phyloP scores from a whole-genome alignment of 2,113 vertebrate species.

The Pseudolaguvia tuberculata region DNA sequence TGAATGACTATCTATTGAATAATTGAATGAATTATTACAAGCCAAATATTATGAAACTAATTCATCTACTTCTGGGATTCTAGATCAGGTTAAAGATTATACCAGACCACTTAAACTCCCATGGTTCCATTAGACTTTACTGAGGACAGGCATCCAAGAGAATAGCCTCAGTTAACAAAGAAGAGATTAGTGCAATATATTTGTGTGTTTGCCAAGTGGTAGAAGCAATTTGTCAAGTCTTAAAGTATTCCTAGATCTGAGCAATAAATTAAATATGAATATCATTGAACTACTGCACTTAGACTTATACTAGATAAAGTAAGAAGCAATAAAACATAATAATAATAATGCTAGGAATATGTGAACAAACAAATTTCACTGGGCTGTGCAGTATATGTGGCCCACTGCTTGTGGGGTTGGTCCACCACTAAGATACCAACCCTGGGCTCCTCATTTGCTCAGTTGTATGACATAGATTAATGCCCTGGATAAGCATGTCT shows the following conservation, averaged over 20 bases:
- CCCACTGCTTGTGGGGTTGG: too few species aligned
- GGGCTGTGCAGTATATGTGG: too few species aligned
- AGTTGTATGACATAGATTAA: too few species aligned
- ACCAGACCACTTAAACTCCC: background rate
- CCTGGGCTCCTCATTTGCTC: too few species aligned
- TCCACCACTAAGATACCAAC: too few species aligned
- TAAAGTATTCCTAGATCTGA: background rate
- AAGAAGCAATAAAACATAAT: background rate
- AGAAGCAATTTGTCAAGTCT: background rate
- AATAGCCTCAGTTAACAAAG: background rate
- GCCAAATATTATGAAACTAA: constrained; percentile 6
- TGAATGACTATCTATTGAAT: background rate
- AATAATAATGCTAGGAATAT: too few species aligned
- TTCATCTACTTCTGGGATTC: background rate
- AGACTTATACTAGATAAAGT: background rate
- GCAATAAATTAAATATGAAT: background rate
- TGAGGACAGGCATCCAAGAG: background rate
- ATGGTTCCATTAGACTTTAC: background rate
- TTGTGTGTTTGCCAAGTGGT: constrained; percentile 7
- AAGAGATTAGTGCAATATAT: background rate
- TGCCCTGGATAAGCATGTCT: too few species aligned
- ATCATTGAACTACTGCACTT: too few species aligned
- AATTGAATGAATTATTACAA: background rate
- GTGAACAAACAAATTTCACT: too few species aligned
- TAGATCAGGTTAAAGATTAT: background rate